A percentile compares a stretch with the other conserved stretches of the same genome.
phyloP scores from a whole-genome alignment of 92 coral and sea anemone genomes.

The Paragorgia papillata region DNA sequence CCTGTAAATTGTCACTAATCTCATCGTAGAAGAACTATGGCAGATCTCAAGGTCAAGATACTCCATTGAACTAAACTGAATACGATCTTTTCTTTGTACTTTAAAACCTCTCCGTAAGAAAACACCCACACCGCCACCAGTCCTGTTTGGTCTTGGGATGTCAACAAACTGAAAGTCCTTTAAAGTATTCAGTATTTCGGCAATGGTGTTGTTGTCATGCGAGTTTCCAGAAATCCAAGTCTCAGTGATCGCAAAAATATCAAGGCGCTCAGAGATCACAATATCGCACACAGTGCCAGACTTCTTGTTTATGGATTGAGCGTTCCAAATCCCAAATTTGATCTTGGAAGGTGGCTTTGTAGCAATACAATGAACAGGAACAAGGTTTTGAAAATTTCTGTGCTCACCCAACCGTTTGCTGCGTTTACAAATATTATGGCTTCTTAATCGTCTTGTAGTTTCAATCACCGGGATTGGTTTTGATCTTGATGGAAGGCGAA shows the following conservation, averaged over 20 bases:
- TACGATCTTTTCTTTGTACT: slow-evolving; percentile 19
- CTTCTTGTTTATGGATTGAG: slow-evolving; percentile 48
- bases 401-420: slow-evolving; percentile 4
- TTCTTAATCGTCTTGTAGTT: slow-evolving; percentile 12
- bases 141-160: slow-evolving; percentile 24
- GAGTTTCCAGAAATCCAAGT: slow-evolving; percentile 38
- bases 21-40: slow-evolving; percentile 40
- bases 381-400: slow-evolving; percentile 22
- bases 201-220: slow-evolving; percentile 29
- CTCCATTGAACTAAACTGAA: slow-evolving; percentile 49
- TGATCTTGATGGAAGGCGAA: neutral
- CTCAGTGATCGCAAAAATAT: slow-evolving; percentile 32
- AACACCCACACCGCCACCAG: slow-evolving; percentile 45
- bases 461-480: neutral
- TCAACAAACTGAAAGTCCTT: slow-evolving; percentile 39
- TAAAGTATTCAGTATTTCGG: slow-evolving; percentile 38
- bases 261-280: slow-evolving; percentile 34
- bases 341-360: slow-evolving; percentile 4
- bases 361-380: slow-evolving; percentile 8
- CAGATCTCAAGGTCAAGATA: slow-evolving; percentile 32
- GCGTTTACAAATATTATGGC: neutral
- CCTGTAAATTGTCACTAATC: slow-evolving; percentile 32
- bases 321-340: slow-evolving; percentile 43
- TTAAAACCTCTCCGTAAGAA: slow-evolving; percentile 37
- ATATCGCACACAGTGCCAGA: slow-evolving; percentile 37